Evolutionary conservation across 2,888 invertebrate genomes (phyloP).

Genomic region (Apodemia mormo): DNA sequence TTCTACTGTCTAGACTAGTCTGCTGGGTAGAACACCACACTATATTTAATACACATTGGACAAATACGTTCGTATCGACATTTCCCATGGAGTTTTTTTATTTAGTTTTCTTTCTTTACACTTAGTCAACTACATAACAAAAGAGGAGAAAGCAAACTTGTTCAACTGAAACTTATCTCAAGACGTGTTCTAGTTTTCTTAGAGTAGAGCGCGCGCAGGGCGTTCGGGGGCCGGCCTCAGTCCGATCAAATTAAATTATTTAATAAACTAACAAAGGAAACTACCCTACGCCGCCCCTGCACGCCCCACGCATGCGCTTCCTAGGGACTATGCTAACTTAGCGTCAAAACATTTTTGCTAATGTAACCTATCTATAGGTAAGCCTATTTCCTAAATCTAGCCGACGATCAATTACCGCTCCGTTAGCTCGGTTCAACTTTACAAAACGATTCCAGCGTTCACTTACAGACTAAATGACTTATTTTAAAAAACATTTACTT

Average conservation of each 20-base stretch:
- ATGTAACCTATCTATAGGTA: slow-evolving; percentile 79
- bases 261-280: slow-evolving; percentile 80
- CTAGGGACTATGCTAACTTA: slow-evolving; percentile 77
- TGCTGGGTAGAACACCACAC: slow-evolving; percentile 80
- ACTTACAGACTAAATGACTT: slow-evolving; percentile 72
- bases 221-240: slow-evolving; percentile 64
- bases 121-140: slow-evolving; percentile 80
- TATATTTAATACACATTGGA: slow-evolving; percentile 80
- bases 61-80: slow-evolving; percentile 78
- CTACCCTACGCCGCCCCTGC: slow-evolving; percentile 71
- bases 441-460: slow-evolving; percentile 68
- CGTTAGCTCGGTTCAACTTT: slow-evolving; percentile 62
- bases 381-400: slow-evolving; percentile 67
- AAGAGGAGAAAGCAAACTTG: slow-evolving; percentile 80
- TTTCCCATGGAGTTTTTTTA: slow-evolving; percentile 68
- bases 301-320: slow-evolving; percentile 52
- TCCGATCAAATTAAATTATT: slow-evolving; percentile 81
- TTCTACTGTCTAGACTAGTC: slow-evolving; percentile 82
- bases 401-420: slow-evolving; percentile 60
- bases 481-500: slow-evolving; percentile 76
- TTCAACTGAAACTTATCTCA: slow-evolving; percentile 75
- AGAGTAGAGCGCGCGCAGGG: slow-evolving; percentile 46
- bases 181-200: slow-evolving; percentile 73
- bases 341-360: slow-evolving; percentile 77
- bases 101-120: slow-evolving; percentile 77